phyloP scores from a whole-genome alignment of 2,113 vertebrate species.

The Pelodiscus sinensis region DNA sequence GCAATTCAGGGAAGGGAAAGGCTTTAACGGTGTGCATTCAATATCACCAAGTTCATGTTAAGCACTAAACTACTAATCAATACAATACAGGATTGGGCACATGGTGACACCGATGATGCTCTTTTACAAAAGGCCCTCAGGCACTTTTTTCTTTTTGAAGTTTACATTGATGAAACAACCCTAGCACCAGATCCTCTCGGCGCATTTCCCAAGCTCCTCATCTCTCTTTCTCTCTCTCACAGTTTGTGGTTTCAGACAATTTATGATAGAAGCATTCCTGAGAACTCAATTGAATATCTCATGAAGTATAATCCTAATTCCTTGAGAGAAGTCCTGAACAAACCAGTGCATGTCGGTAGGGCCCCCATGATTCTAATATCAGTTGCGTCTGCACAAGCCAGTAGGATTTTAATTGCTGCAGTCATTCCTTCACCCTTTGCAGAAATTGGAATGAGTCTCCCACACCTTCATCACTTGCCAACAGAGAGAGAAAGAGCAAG shows the following conservation, averaged over 20 bases:
- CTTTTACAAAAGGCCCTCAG: neutral
- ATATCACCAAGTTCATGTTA: neutral
- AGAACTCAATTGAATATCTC: conserved; percentile 1
- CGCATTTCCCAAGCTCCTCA: neutral
- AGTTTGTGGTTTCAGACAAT: neutral
- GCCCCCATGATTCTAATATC: neutral
- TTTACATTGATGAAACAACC: conserved; percentile 4
- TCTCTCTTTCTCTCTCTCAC: neutral
- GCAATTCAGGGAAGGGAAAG: neutral
- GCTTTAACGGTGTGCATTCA: neutral
- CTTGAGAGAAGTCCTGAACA: conserved; percentile 2
- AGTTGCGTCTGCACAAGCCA: neutral
- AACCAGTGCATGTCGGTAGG: neutral
- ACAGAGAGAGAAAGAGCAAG: neutral
- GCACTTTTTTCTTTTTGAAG: neutral
- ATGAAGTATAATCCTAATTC: conserved; percentile 32
- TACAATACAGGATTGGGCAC: neutral
- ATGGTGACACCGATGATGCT: neutral
- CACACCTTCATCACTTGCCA: neutral
- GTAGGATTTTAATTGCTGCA: no score
- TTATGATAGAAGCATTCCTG: neutral
- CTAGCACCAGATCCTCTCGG: neutral
- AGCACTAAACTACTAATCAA: neutral
- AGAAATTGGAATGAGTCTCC: neutral
- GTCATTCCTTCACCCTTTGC: neutral